A percentile compares a stretch with the other conserved stretches of the same genome.
phyloP scores from a whole-genome alignment of 2,888 invertebrate genomes.

The Heliconius cydno region DNA sequence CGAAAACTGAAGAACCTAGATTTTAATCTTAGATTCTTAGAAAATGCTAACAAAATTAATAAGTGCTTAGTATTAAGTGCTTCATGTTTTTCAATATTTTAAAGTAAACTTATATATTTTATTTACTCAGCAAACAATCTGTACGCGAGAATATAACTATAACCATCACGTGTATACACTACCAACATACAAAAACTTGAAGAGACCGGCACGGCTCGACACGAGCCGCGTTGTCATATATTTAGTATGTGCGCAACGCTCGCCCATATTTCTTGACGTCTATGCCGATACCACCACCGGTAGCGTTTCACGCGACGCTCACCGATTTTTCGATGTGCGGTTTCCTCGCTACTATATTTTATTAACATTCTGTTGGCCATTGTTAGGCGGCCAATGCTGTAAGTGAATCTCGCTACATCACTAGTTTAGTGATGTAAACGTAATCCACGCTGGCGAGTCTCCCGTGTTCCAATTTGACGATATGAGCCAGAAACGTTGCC shows the following conservation, averaged over 20 bases:
- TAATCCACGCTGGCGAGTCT: conserved; percentile 59
- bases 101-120: neutral
- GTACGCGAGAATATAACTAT: conserved; percentile 41
- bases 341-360: conserved; percentile 75
- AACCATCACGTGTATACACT: conserved; percentile 23
- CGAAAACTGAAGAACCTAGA: no score
- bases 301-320: conserved; percentile 77
- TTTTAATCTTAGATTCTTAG: no score
- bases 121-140: neutral
- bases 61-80: neutral
- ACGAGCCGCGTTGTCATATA: conserved; percentile 61
- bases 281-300: conserved; percentile 67
- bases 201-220: conserved; percentile 62
- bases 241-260: conserved; percentile 69
- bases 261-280: conserved; percentile 72
- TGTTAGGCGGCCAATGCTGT: conserved; percentile 67
- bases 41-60: no score
- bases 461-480: conserved; percentile 61
- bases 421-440: conserved; percentile 52
- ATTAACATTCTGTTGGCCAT: conserved; percentile 64
- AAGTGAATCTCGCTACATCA: conserved; percentile 62
- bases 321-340: conserved; percentile 75
- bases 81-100: neutral
- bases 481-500: conserved; percentile 64
- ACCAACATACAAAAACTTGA: conserved; percentile 49